Conservation (phyloP, 2,113 vertebrate genomes). For the Leuciscus idus region DNA sequence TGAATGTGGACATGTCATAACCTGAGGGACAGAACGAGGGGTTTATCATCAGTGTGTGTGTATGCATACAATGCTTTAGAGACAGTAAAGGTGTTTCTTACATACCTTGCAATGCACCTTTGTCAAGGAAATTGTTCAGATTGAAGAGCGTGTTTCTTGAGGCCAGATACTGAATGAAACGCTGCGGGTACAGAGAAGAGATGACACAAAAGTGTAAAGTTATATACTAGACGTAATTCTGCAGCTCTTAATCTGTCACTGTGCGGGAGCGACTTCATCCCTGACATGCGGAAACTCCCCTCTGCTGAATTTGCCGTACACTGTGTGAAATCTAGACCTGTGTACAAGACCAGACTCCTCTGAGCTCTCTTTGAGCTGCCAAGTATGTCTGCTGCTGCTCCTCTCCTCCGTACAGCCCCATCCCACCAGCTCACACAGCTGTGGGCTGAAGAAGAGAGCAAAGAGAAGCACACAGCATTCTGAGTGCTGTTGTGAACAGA, state of each 20-base stretch:
- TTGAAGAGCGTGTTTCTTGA: conserved; percentile 95
- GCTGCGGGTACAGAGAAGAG: conserved; percentile 70
- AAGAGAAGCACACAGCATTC: background rate
- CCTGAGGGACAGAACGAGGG: conserved; percentile 71
- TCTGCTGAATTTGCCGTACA: conserved; percentile 9
- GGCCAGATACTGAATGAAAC: conserved; percentile 94
- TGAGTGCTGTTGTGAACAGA: background rate
- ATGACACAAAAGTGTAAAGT: background rate
- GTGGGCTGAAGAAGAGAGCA: conserved; percentile 3
- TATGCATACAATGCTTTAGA: background rate
- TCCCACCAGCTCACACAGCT: background rate
- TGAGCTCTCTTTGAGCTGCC: background rate
- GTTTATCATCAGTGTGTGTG: background rate
- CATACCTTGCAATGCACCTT: conserved; percentile 91
- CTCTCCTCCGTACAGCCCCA: background rate
- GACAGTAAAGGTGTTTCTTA: background rate
- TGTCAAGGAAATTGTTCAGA: conserved; percentile 95
- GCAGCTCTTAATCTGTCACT: background rate
- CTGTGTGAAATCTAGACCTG: background rate
- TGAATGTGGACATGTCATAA: conserved; percentile 95
- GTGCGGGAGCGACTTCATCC: background rate
- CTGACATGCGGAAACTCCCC: conserved; percentile 13
- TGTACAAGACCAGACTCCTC: conserved; percentile 37
- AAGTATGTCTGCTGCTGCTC: background rate
- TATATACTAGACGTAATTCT: background rate